Evolutionary conservation across 2,113 vertebrate genomes (phyloP).

Genomic region (Gymnorhina tibicen): DNA sequence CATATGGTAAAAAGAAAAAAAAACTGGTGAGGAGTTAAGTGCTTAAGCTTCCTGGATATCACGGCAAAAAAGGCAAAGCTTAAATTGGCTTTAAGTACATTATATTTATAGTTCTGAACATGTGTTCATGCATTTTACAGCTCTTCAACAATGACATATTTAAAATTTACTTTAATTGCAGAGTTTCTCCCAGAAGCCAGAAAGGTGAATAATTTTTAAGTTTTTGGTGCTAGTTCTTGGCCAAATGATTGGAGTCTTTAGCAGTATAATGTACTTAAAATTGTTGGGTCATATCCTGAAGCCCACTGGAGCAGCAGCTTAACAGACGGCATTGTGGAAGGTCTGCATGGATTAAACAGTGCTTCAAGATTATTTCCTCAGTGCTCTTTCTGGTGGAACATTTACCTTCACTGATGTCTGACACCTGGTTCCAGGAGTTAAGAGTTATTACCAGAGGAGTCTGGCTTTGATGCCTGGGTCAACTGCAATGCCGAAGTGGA

Average conservation of each 20-base stretch:
- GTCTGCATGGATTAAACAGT: background rate
- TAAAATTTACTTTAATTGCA: background rate
- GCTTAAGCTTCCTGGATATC: background rate
- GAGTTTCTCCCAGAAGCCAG: background rate
- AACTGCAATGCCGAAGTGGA: background rate
- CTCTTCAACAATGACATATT: background rate
- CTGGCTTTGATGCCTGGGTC: background rate
- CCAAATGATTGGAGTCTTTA: background rate
- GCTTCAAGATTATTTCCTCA: background rate
- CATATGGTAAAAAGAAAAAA: background rate
- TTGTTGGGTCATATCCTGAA: background rate
- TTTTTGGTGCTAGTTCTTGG: slow-evolving; percentile 20
- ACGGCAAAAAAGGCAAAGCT: background rate
- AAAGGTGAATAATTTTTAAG: background rate
- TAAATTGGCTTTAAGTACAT: background rate
- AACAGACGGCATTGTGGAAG: background rate
- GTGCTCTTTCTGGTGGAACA: background rate
- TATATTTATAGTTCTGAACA: slow-evolving; percentile 17
- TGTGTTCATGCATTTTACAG: background rate
- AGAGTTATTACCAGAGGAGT: background rate
- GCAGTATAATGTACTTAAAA: background rate
- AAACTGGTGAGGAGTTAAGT: background rate
- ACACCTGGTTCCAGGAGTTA: background rate
- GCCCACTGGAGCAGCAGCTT: background rate
- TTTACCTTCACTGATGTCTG: background rate